phyloP scores from a whole-genome alignment of 2,113 vertebrate species.

The Lontra canadensis region DNA sequence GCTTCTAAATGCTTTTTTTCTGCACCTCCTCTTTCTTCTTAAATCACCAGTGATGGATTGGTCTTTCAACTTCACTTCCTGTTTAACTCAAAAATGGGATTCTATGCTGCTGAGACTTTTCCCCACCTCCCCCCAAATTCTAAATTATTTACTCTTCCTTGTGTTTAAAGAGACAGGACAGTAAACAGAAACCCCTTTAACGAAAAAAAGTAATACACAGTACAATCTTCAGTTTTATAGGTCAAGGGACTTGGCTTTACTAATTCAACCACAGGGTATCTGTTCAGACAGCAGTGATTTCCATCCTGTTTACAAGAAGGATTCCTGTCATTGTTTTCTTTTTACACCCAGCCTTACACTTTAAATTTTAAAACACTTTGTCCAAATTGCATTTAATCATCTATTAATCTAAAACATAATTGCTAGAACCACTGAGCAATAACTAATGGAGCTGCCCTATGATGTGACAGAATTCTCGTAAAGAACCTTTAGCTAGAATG shows the following conservation, averaged over 20 bases:
- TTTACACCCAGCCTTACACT: background rate
- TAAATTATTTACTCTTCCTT: background rate
- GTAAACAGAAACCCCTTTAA: background rate
- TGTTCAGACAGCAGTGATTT: background rate
- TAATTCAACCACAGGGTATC: background rate
- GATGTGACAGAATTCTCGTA: background rate
- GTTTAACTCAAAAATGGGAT: background rate
- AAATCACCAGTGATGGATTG: conserved; percentile 37
- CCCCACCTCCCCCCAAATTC: background rate
- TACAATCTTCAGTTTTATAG: background rate
- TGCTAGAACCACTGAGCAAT: background rate
- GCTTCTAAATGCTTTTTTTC: background rate
- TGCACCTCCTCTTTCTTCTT: background rate
- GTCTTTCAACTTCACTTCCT: background rate
- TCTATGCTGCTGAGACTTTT: background rate
- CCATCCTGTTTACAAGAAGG: background rate
- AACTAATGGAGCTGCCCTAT: background rate
- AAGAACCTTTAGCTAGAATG: background rate
- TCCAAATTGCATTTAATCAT: background rate
- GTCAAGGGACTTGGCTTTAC: background rate
- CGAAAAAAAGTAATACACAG: background rate
- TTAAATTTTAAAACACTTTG: background rate
- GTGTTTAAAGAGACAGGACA: background rate
- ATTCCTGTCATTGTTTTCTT: background rate
- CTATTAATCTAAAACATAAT: background rate